Base-by-base conservation (phyloP, 2,888 invertebrate genomes). In the Rhimphoctona megacephalus region DNA sequence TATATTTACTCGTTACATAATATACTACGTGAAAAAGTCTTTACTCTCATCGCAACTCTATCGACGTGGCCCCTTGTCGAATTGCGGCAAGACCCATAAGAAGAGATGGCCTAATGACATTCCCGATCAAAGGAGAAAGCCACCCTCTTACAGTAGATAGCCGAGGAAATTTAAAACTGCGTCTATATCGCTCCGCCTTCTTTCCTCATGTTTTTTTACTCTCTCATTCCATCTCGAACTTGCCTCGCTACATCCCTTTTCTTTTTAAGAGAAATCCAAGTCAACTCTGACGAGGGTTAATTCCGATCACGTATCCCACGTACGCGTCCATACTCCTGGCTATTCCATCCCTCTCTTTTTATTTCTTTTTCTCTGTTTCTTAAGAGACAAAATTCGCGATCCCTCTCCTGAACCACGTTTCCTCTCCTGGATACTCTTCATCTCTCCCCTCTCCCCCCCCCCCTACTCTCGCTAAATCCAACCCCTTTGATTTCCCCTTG, bases 141-240 rank as follows among this genome's bases (percentile, higher is more conserved):
- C 90, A 91, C 92, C 92, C 91, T 91, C 90, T 61, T 70, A 52
- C 22, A 79, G 52, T 88, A 90, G 91, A 92, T 91, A 90, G 90
- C 88, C 89, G 89, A 90, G 91, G 91, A 92, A 93, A 92, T 93
- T 93, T 93, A 93, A 93, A 93, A 92, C 91, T 91, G 90, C 82
- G 76, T 90, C 91, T 82, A 76, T 82, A 74, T 81, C 81, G 87
- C 61, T 73, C 64, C 90, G 90, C 90, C 90, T 90, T 86, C 88
- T 90, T 70, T 66, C 4, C 70, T 76, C 72, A 22, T 57, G 78
- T 81, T 79, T 73, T 46, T 77, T 66, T 82, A 57, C n/a, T 72
- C 43, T 83, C 39, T 67, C 69, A 49, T 73, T 67, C 80, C 67
- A 19, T 85, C 80, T 83, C 67, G 17, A 61, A 17, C 30, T 30